phyloP scores from a whole-genome alignment of 2,797 vertebrate species.

The Choloepus didactylus region DNA sequence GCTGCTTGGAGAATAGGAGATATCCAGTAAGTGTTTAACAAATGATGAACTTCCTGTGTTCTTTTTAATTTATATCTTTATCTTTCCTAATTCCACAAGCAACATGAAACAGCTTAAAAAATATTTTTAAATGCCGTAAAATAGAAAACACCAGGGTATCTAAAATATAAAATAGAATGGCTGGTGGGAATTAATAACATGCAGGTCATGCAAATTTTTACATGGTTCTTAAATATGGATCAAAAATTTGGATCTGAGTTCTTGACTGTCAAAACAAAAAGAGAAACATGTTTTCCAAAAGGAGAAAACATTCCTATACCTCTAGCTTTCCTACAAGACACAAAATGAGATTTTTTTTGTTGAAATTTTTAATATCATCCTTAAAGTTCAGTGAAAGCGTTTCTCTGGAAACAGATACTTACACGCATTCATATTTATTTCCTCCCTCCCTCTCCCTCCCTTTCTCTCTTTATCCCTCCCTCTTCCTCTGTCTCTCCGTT shows the following conservation, averaged over 20 bases:
- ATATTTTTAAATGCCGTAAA: conserved; percentile 33
- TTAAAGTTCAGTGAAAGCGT: neutral
- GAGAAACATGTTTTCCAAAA: conserved; percentile 6
- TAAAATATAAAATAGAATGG: conserved; percentile 41
- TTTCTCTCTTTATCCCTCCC: neutral
- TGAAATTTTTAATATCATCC: neutral
- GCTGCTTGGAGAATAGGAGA: too few species aligned
- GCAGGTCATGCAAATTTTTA: neutral
- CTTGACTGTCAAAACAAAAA: conserved; percentile 47
- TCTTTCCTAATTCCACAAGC: neutral
- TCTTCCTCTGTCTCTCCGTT: neutral
- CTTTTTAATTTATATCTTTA: conserved; percentile 32
- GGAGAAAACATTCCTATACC: neutral
- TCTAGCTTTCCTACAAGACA: neutral
- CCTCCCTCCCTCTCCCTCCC: neutral
- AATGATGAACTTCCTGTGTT: neutral
- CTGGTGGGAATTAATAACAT: conserved; percentile 30
- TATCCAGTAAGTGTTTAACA: too few species aligned
- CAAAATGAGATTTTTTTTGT: neutral
- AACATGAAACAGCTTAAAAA: conserved; percentile 62
- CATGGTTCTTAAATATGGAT: conserved; percentile 47
- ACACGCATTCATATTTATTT: neutral
- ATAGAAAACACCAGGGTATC: neutral
- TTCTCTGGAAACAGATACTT: neutral
- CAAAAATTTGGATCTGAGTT: conserved; percentile 42